These are phyloP conservation scores for Sparus aurata DNA, from an alignment of 2,797 vertebrate genomes.

Conservation along the genomic window DNA sequence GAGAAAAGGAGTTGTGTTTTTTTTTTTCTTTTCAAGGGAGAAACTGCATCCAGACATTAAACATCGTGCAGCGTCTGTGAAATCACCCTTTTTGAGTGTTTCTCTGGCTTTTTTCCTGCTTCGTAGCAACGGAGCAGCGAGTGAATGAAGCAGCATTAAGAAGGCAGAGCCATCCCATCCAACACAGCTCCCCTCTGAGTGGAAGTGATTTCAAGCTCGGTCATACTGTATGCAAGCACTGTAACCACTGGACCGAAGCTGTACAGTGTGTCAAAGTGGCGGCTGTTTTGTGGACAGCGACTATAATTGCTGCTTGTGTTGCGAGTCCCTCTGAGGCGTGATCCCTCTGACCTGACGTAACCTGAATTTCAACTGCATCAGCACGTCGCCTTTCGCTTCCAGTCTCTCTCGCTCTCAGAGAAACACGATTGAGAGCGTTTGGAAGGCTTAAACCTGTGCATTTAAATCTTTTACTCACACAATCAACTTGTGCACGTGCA, in stretches of 20 bases:
- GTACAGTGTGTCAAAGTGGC: slow-evolving; percentile 66
- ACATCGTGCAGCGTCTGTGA: slow-evolving; percentile 28
- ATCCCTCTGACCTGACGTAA: slow-evolving; percentile 69
- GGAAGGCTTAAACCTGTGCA: not conserved
- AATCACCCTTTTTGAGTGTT: slow-evolving; percentile 34
- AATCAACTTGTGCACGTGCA: not conserved
- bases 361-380: slow-evolving; percentile 36
- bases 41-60: slow-evolving; percentile 51
- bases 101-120: slow-evolving; percentile 28
- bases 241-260: slow-evolving; percentile 57
- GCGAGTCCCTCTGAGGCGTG: slow-evolving; percentile 45
- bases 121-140: slow-evolving; percentile 28
- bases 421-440: not conserved
- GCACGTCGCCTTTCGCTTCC: slow-evolving; percentile 13
- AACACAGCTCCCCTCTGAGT: slow-evolving; percentile 30
- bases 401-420: slow-evolving; percentile 1
- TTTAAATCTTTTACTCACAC: not conserved
- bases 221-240: slow-evolving; percentile 59
- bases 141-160: slow-evolving; percentile 1
- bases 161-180: slow-evolving; percentile 4
- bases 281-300: slow-evolving; percentile 58
- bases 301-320: slow-evolving; percentile 73
- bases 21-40: slow-evolving; percentile 13
- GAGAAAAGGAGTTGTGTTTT: not conserved
- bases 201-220: slow-evolving; percentile 44